A percentile compares a stretch with the other conserved stretches of the same genome.
phyloP scores from a whole-genome alignment of 2,113 vertebrate genomes.

The Raphicerus campestris region DNA sequence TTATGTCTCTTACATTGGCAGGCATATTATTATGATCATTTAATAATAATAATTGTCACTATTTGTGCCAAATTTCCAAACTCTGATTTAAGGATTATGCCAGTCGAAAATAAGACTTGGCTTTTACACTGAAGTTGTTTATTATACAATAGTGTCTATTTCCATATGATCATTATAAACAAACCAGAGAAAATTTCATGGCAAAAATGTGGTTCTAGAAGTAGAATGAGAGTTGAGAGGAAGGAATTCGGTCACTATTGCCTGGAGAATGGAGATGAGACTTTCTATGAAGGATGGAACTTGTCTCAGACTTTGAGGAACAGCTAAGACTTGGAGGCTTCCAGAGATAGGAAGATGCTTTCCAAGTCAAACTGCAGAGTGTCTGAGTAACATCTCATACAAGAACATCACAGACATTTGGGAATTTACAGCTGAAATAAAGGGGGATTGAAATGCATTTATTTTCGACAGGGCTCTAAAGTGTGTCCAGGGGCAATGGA shows the following conservation, averaged over 20 bases:
- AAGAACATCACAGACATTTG: not conserved
- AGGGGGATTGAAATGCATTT: not conserved
- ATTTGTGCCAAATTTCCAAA: not conserved
- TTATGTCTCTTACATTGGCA: not conserved
- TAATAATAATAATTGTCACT: not conserved
- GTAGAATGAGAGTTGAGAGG: not conserved
- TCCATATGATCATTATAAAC: not conserved
- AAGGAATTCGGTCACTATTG: not conserved
- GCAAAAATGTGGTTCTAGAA: not conserved
- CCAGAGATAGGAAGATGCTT: not conserved
- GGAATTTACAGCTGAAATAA: not conserved
- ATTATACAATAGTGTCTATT: not conserved
- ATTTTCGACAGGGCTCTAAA: not conserved
- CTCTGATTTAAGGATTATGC: accelerated
- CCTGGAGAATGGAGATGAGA: not conserved
- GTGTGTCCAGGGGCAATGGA: not conserved
- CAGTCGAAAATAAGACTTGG: not conserved
- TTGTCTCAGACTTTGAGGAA: not conserved
- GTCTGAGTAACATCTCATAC: not conserved
- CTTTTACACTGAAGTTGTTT: not conserved
- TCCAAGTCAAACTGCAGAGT: not conserved
- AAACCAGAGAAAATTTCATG: not conserved
- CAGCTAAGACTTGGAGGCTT: not conserved
- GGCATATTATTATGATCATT: not conserved
- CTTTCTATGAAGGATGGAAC: not conserved